Percentiles rank a stretch among this genome's conserved stretches.
phyloP scores from a whole-genome alignment of 1,140 invertebrate species.

The Formica selysi region DNA sequence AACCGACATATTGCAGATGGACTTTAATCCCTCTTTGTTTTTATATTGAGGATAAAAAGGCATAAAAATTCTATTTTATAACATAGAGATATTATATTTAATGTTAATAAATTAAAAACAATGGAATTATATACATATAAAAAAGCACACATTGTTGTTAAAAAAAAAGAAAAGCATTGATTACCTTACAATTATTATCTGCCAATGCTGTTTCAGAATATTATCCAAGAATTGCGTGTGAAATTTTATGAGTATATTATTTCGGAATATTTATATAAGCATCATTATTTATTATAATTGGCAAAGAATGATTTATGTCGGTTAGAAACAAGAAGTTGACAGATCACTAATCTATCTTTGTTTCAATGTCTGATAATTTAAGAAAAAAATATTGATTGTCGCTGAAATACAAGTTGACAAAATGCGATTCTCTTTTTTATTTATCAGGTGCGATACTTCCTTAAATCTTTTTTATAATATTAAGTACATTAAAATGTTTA shows the following conservation, averaged over 20 bases:
- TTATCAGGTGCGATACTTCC: background rate
- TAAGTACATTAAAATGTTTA: background rate
- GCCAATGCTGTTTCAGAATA: background rate
- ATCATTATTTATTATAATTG: background rate
- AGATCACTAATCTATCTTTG: background rate
- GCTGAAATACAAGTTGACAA: background rate
- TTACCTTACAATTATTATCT: conserved; percentile 27
- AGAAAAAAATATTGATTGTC: background rate
- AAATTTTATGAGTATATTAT: background rate
- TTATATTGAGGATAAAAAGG: background rate
- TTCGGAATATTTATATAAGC: conserved; percentile 5
- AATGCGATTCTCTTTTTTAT: background rate
- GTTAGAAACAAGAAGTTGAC: background rate
- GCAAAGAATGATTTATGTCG: background rate
- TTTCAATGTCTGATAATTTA: background rate
- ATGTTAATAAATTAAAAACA: background rate
- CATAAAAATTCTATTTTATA: background rate
- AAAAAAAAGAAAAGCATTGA: background rate
- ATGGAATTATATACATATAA: background rate
- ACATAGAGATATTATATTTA: background rate
- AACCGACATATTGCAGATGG: background rate
- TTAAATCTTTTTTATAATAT: conserved; percentile 1
- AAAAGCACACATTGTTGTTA: background rate
- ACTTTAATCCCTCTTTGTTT: background rate
- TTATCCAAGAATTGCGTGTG: background rate